Percentiles rank a stretch among this genome's conserved stretches.
phyloP scores from a whole-genome alignment of 2,797 vertebrate genomes.

The Eulemur albifrons region DNA sequence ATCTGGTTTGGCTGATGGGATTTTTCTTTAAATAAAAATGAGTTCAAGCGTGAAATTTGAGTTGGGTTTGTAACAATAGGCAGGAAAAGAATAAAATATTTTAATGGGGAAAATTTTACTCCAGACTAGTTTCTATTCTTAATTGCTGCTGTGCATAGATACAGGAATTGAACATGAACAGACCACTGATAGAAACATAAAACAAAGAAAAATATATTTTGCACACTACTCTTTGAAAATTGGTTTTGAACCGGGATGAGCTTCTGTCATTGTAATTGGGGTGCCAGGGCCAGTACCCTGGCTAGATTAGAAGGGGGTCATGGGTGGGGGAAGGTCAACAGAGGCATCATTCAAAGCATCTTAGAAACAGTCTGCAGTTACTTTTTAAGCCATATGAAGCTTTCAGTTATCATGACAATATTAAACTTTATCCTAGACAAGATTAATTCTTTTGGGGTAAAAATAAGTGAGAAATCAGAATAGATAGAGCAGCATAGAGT shows the following conservation, averaged over 20 bases:
- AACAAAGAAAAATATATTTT: neutral
- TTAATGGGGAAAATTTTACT: neutral
- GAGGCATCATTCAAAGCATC: neutral
- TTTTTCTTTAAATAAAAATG: slow-evolving; percentile 20
- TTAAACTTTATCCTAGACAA: slow-evolving; percentile 14
- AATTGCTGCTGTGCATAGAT: neutral
- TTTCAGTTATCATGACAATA: neutral
- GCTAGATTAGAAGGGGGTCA: neutral
- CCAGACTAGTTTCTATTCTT: neutral
- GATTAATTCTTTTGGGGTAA: neutral
- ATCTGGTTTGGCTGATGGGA: neutral
- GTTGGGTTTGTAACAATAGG: neutral
- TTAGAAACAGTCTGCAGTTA: neutral
- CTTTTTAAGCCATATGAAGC: neutral
- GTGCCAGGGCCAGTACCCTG: neutral
- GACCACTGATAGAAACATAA: neutral
- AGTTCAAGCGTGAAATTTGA: neutral
- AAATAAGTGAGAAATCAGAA: neutral
- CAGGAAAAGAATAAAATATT: neutral
- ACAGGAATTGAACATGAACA: neutral
- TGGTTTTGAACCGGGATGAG: neutral
- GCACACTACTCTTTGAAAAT: neutral
- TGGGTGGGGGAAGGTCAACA: neutral
- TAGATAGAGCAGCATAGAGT: neutral
- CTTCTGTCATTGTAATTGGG: neutral